phyloP scores from a whole-genome alignment of 2,888 invertebrate genomes.

The Standfussiana lucernea region DNA sequence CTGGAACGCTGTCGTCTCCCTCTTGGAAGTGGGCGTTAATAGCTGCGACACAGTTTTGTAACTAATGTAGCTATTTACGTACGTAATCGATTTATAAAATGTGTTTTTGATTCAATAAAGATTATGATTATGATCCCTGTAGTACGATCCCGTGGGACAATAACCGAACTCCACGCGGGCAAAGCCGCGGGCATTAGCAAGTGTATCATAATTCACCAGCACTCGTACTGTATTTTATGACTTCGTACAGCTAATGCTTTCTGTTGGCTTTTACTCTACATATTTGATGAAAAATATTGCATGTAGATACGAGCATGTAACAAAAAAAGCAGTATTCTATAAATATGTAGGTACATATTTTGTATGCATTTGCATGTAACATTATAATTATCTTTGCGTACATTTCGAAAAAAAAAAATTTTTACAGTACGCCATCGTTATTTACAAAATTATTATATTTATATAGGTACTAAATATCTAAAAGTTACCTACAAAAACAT shows the following conservation, averaged over 20 bases:
- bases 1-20: too few relatives aligned
- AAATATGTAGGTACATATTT: neutral
- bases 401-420: neutral
- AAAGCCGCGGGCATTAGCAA: neutral
- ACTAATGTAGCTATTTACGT: too few relatives aligned
- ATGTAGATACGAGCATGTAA: neutral
- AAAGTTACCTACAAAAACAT: neutral
- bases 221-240: neutral
- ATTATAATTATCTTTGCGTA: neutral
- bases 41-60: too few relatives aligned
- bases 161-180: too few relatives aligned
- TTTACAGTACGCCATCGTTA: neutral
- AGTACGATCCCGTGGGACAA: too few relatives aligned
- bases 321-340: neutral
- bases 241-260: neutral
- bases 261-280: neutral
- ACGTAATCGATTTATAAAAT: too few relatives aligned
- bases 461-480: neutral
- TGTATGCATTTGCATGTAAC: neutral
- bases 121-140: too few relatives aligned
- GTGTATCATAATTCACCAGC: neutral
- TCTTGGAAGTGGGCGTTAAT: too few relatives aligned
- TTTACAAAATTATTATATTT: neutral
- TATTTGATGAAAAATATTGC: conserved; percentile 6
- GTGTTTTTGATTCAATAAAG: too few relatives aligned